Evolutionary conservation across 2,113 vertebrate genomes (phyloP).

Genomic region (Triplophysa rosa): DNA sequence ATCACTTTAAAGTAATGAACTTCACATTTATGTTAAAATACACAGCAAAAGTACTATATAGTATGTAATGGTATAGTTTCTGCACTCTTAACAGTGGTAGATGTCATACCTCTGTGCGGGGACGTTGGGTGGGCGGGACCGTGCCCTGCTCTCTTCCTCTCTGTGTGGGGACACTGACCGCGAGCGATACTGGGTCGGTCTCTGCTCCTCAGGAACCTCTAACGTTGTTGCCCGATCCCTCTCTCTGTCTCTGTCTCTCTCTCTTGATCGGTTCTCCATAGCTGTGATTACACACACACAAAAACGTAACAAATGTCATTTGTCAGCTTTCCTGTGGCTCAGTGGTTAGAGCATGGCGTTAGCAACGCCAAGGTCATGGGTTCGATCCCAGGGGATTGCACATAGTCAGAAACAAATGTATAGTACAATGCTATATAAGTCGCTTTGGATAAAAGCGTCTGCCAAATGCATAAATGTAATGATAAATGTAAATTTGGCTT

Average conservation of each 20-base stretch:
- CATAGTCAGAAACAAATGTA: too few species aligned
- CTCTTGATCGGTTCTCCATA: slow-evolving; percentile 57
- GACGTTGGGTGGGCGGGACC: slow-evolving; percentile 91
- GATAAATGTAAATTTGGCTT: not conserved
- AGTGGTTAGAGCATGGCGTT: too few species aligned
- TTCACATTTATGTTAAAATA: too few species aligned
- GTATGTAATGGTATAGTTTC: too few species aligned
- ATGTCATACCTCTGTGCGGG: slow-evolving; percentile 88
- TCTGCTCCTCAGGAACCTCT: slow-evolving; percentile 91
- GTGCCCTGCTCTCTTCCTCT: slow-evolving; percentile 87
- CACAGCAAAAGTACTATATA: too few species aligned
- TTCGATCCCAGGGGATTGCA: too few species aligned
- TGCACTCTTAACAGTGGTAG: too few species aligned
- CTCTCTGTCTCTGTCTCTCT: slow-evolving; percentile 67
- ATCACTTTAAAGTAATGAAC: too few species aligned
- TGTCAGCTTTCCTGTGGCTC: not conserved
- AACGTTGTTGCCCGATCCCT: slow-evolving; percentile 80
- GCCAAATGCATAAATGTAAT: too few species aligned
- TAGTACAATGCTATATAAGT: too few species aligned
- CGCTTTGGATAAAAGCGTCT: too few species aligned
- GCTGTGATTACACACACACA: slow-evolving; percentile 32
- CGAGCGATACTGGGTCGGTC: slow-evolving; percentile 89
- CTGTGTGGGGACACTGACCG: slow-evolving; percentile 94
- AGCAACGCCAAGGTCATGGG: too few species aligned
- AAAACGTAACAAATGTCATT: not conserved